Evolutionary conservation across 2,888 invertebrate genomes (phyloP), one percentile per base, ranked within the genome.

Genomic region (Drosophila nigritarsus): DNA sequence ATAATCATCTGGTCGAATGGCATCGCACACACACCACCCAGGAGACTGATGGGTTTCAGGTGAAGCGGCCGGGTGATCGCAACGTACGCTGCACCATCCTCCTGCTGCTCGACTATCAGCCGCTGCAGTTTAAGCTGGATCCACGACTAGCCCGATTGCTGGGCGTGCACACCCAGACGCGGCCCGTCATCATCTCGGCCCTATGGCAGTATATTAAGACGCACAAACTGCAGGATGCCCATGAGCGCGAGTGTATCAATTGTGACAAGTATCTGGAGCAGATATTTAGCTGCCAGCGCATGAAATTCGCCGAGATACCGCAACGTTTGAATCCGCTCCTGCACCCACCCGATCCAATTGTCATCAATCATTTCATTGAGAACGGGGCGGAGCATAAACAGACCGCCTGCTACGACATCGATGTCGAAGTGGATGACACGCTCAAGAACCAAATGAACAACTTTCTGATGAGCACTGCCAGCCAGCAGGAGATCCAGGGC

Each of bases 201-300:
- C 95, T 99, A 51, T 99, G 99, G 99, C 99, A 99, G 94, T 99
- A 99, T 94, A 99, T 99, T 82, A 99, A 99, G 94, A 99, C 99
- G 40, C 99, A 99, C 93, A 96, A 96, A 54, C 94, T 96, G 83
- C 96, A 96, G 92, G 99, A 99, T 94, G 95, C 98, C 66, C 97
- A 98, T 92, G 99, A 99, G 94, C 95, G 99, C 71, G 99, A 99
- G 94, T 98, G 95, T 92, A 97, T 99, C 80, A 97, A 98, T 90
- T 99, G 99, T 94, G 99, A 99, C 95, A 97, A 98, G 93, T 99
- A 99, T 94, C 94, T 99, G 83, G 99, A 99, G 94, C 99, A 99
- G 94, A 98, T 99, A 91, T 99, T 99, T 93, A 96, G 97, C 74
- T 96, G 96, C 87, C 95, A 96, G 60, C 95, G 98, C 80, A 98